Percentiles rank a stretch among this genome's conserved stretches.
These are phyloP conservation scores for Flexamia atlantica DNA, from an alignment of 2,888 invertebrate species.

Conservation along the genomic window DNA sequence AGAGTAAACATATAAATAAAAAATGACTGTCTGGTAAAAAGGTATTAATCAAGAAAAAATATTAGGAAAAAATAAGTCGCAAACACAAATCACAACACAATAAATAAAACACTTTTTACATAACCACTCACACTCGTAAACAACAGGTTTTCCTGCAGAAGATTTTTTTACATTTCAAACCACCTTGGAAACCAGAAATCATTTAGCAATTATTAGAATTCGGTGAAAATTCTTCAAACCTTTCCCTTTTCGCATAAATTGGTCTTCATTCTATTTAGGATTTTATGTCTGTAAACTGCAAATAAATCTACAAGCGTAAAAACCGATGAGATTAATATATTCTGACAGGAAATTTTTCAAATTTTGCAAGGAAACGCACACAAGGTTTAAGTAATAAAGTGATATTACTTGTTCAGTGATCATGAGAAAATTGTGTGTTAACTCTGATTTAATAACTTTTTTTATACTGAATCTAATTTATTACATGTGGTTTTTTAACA, in stretches of 20 bases:
- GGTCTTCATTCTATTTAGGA: constrained; percentile 39
- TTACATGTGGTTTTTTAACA: too few relatives aligned
- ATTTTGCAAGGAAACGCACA: too few relatives aligned
- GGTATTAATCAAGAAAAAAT: background rate
- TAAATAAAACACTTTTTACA: background rate
- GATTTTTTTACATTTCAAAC: background rate
- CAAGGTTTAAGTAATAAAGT: too few relatives aligned
- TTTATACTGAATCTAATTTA: too few relatives aligned
- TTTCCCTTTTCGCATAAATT: constrained; percentile 9
- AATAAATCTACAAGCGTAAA: background rate
- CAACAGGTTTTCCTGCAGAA: background rate
- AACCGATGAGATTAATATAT: too few relatives aligned
- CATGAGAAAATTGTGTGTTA: too few relatives aligned
- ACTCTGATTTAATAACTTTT: too few relatives aligned
- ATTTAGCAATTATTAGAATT: background rate
- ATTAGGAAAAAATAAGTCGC: background rate
- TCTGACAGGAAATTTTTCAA: too few relatives aligned
- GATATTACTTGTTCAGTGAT: too few relatives aligned
- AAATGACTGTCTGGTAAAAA: constrained; percentile 41
- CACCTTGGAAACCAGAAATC: too few relatives aligned
- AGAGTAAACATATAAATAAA: background rate
- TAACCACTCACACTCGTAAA: constrained; percentile 31
- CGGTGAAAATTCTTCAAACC: background rate
- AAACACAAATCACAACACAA: constrained; percentile 37
- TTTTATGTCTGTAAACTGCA: constrained; percentile 4